These are phyloP conservation scores for Chironomus riparius DNA, from an alignment of 2,888 invertebrate species.

Conservation along the genomic window DNA sequence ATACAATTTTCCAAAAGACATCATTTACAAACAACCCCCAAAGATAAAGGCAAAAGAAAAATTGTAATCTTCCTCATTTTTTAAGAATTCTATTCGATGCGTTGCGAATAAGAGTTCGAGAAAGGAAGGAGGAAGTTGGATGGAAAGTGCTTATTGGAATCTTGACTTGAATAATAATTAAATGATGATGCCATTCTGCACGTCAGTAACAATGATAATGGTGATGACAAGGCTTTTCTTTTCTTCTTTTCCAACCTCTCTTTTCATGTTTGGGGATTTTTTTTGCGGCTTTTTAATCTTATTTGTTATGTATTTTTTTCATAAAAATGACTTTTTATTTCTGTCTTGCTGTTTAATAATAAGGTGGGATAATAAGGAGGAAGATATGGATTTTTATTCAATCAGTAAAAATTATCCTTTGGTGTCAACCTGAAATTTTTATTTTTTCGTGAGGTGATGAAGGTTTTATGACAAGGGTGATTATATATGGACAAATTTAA, in stretches of 20 bases:
- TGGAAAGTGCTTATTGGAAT: conserved; percentile 24
- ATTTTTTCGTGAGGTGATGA: too few relatives aligned
- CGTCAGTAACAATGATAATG: neutral
- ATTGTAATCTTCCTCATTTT: conserved; percentile 13
- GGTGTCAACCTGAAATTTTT: too few relatives aligned
- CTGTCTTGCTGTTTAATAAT: neutral
- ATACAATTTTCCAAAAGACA: too few relatives aligned
- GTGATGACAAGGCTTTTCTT: conserved; percentile 1
- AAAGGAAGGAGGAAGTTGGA: neutral
- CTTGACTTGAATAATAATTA: conserved; percentile 24
- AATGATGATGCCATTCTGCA: conserved; percentile 13
- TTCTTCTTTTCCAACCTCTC: neutral
- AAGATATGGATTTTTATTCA: neutral
- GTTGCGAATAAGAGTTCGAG: neutral
- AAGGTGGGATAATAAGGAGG: neutral
- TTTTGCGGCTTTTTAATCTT: neutral
- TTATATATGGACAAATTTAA: too few relatives aligned
- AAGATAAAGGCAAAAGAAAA: neutral
- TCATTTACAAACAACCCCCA: too few relatives aligned
- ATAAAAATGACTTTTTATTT: neutral
- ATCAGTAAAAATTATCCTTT: too few relatives aligned
- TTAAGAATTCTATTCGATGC: conserved; percentile 5
- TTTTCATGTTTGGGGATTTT: neutral
- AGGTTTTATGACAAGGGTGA: too few relatives aligned
- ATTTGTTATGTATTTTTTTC: neutral